These are phyloP conservation scores for Lepeophtheirus salmonis DNA, from an alignment of 1,140 invertebrate genomes.

Conservation along the genomic window DNA sequence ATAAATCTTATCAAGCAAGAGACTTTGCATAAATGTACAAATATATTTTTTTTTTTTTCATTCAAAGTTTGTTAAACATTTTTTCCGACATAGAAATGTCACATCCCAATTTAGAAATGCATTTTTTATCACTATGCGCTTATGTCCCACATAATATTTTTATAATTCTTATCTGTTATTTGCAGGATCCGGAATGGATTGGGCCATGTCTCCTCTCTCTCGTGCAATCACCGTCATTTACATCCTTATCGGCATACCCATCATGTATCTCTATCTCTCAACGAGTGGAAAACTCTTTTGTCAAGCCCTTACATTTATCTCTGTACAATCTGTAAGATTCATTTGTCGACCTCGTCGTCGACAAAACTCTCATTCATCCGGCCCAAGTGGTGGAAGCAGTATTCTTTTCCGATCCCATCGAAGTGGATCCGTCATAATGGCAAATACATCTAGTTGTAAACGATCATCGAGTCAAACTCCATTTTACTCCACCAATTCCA, in stretches of 20 bases:
- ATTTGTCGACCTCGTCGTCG: background rate
- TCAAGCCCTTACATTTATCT: background rate
- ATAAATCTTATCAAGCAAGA: too few relatives aligned
- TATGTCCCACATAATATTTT: too few relatives aligned
- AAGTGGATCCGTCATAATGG: background rate
- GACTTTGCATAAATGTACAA: too few relatives aligned
- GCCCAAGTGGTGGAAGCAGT: background rate
- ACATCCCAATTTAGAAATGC: too few relatives aligned
- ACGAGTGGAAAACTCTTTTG: conserved; percentile 1
- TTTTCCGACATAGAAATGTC: too few relatives aligned
- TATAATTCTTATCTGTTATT: background rate
- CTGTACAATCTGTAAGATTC: background rate
- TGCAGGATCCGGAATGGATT: conserved; percentile 4
- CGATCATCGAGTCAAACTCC: background rate
- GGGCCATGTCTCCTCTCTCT: conserved; percentile 2
- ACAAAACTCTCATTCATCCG: background rate
- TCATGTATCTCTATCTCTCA: conserved; percentile 10
- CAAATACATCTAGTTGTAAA: background rate
- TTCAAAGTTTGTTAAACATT: too few relatives aligned
- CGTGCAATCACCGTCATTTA: background rate
- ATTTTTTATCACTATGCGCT: too few relatives aligned
- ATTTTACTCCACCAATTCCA: background rate
- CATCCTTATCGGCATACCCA: conserved; percentile 5
- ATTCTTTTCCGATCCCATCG: background rate
- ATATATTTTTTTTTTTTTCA: too few relatives aligned